Conservation (phyloP, 2,888 invertebrate genomes). For the Isotomurus palustris region DNA sequence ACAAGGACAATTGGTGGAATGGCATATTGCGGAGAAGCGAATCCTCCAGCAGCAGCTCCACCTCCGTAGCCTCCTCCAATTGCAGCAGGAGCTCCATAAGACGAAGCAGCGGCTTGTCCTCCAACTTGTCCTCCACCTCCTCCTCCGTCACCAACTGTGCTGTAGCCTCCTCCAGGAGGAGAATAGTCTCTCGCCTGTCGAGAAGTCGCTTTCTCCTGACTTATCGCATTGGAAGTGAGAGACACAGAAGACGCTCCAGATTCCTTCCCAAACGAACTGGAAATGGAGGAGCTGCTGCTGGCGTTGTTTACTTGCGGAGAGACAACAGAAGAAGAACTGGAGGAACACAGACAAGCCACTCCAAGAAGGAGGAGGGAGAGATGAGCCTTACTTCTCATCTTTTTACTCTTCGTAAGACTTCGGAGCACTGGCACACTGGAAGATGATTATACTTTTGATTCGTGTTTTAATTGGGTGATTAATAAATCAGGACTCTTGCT, state of each 20-base stretch:
- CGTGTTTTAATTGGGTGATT: too few species aligned
- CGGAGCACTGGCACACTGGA: conserved; percentile 4
- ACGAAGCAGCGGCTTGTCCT: conserved; percentile 16
- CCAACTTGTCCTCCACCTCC: conserved; percentile 17
- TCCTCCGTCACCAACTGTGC: conserved; percentile 14
- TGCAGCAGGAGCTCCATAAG: conserved; percentile 23
- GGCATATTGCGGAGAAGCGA: conserved; percentile 38
- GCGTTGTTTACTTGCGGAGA: background rate
- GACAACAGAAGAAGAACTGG: background rate
- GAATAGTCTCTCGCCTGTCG: conserved; percentile 41
- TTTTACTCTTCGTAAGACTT: background rate
- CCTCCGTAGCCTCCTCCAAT: conserved; percentile 27
- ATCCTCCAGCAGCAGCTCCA: conserved; percentile 27
- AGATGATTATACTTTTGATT: too few species aligned
- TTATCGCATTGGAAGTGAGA: conserved; percentile 5
- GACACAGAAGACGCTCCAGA: background rate
- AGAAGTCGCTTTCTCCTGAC: conserved; percentile 17
- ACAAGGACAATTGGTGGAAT: conserved; percentile 45
- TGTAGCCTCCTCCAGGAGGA: conserved; percentile 24
- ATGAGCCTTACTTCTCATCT: background rate
- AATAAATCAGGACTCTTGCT: too few species aligned
- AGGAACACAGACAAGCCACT: background rate
- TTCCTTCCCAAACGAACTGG: too few species aligned
- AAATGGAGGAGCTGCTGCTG: background rate
- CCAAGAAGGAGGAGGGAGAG: background rate